Evolutionary conservation across 2,113 vertebrate species (phyloP), one percentile per base, ranked within the genome.

Genomic region (Thryonomys swinderianus): DNA sequence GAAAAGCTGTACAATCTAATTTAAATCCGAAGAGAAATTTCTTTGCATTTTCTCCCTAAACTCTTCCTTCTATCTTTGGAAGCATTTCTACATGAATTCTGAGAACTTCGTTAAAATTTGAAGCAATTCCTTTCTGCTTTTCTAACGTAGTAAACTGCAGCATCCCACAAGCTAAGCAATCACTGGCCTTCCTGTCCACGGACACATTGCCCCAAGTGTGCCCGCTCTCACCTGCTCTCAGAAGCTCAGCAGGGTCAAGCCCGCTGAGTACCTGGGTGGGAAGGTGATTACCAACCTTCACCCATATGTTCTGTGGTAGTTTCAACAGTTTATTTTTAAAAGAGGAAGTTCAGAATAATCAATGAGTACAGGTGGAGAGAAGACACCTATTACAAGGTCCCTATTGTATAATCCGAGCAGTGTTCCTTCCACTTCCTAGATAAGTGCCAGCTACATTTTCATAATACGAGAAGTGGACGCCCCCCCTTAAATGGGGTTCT

Each of bases 301-400:
- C 32, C 37, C 64, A n/a, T 45, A 30, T 61, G 55, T 30, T 64
- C 82, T 55, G n/a, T 61, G 37, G 42, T 57, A 20, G 40, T 37
- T n/a, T 48, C 57, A 59, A 84, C 34, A 85, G 42, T 55, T 91
- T 85, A 32, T 93, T 88, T 93, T 66, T 71, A 40, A 93, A 84
- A 88, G 64, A 94, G 25, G 18, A 96, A 93, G 84, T 82, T 81
- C 48, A 91, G 42, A 95, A 91, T 85, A 95, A 86, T 71, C 55
- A 88, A 1, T 69, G 64, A 76, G 84, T 48, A 27, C 21, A 80
- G 57, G 23, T 53, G 59, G 45, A 42, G 80, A 95, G 57, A 62
- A 82, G 51, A 64, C 79, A 51, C 40, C 10, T 57, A 84, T 80
- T 64, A 57, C 16, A 55, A 45, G 89, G 32, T 57, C 84, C 85